phyloP scores from a whole-genome alignment of 2,888 invertebrate genomes.

The Leptura quadrifasciata region DNA sequence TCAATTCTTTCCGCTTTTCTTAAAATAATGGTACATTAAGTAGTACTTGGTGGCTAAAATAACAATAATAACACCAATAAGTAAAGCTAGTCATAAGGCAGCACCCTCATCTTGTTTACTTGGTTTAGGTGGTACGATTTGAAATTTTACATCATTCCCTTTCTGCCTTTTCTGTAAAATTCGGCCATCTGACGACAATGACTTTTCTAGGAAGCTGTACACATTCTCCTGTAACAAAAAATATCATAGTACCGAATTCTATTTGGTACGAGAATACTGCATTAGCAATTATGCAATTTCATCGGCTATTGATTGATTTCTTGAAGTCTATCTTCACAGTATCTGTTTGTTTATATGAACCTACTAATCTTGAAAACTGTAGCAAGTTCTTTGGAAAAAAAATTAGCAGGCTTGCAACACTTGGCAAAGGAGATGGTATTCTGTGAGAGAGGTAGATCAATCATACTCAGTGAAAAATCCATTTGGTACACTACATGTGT shows the following conservation, averaged over 20 bases:
- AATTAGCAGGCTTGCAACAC: too few relatives aligned
- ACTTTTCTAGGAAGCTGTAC: conserved; percentile 75
- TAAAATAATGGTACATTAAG: conserved; percentile 41
- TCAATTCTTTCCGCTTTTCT: conserved; percentile 11
- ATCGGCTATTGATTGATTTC: too few relatives aligned
- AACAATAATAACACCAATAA: conserved; percentile 37
- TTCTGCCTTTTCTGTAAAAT: conserved; percentile 80
- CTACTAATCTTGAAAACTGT: too few relatives aligned
- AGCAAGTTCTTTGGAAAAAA: too few relatives aligned
- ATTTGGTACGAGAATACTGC: conserved; percentile 23
- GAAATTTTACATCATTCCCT: conserved; percentile 79
- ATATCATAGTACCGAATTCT: background rate
- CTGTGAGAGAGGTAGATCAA: too few relatives aligned
- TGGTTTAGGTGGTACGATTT: conserved; percentile 76
- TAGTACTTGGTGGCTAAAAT: conserved; percentile 51
- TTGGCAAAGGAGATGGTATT: too few relatives aligned
- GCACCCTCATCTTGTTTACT: conserved; percentile 51
- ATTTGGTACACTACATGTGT: too few relatives aligned
- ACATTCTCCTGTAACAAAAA: conserved; percentile 77
- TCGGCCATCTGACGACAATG: conserved; percentile 73
- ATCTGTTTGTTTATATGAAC: too few relatives aligned
- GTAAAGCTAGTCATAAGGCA: conserved; percentile 58
- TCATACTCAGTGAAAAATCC: too few relatives aligned
- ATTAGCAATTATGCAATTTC: background rate
- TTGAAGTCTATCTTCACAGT: too few relatives aligned